Conservation (phyloP, 2,797 vertebrate genomes). For the Diplodus puntazzo region DNA sequence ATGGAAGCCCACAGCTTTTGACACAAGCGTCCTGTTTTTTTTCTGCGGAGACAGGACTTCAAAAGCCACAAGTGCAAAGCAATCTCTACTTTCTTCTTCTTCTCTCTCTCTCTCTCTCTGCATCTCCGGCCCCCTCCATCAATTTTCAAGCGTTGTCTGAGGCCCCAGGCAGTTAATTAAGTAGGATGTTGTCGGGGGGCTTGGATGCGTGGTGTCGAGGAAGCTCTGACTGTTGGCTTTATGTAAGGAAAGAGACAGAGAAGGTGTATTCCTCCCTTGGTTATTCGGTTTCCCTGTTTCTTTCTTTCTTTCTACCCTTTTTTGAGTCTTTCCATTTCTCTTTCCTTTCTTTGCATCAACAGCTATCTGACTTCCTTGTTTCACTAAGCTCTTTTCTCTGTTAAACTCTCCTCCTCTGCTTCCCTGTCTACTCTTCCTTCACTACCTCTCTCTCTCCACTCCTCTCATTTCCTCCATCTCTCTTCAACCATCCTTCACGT, state of each 20-base stretch:
- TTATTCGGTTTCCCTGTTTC: not conserved
- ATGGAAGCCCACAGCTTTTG: conserved; percentile 51
- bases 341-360: conserved; percentile 21
- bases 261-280: conserved; percentile 25
- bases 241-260: conserved; percentile 33
- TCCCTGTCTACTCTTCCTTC: conserved; percentile 15
- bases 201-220: conserved; percentile 53
- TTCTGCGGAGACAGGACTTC: conserved; percentile 47
- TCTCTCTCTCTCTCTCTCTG: conserved; percentile 7
- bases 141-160: conserved; percentile 64
- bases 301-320: conserved; percentile 8
- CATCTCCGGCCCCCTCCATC: conserved; percentile 46
- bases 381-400: conserved; percentile 37
- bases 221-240: conserved; percentile 43
- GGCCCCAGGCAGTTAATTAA: conserved; percentile 79
- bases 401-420: conserved; percentile 33
- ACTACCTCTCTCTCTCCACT: not conserved
- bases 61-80: conserved; percentile 62
- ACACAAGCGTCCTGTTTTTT: conserved; percentile 31
- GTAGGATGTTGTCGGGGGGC: conserved; percentile 68
- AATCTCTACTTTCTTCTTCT: conserved; percentile 45
- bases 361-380: conserved; percentile 24
- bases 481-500: conserved; percentile 5
- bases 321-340: not conserved
- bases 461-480: conserved; percentile 7